Base-by-base conservation (phyloP, 2,113 vertebrate species). In the Pagrus major region DNA sequence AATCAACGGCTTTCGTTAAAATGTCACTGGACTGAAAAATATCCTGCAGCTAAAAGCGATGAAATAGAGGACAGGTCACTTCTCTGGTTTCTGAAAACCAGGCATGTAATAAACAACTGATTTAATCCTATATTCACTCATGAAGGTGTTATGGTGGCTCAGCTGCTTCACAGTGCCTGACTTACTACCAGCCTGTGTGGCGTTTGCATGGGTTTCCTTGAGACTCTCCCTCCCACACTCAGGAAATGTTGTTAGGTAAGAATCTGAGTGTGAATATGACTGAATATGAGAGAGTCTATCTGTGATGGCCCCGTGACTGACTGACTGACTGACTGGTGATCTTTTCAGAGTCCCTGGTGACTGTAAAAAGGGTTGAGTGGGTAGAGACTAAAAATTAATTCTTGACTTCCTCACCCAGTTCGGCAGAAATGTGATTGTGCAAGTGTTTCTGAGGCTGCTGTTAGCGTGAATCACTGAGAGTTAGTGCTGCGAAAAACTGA, bases 241-340 rank as follows among this genome's bases (percentile, higher is more conserved):
- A 83, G 58, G 74, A 83, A 84, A 78, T 52, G 6, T 70, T n/a
- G 47, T 83, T 88, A 73, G 69, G 52, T 83, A 76, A 76, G 52
- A 85, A 71, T 73, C 11, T 73, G 61, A 35, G 72, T 27, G 58
- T 81, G 72, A 83, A 65, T 60, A 67, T 73, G 76, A 71, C 42
- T 65, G 58, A n/a, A n/a, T n/a, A n/a, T 46, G 35, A 78, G 55
- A 52, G 58, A 69, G 60, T 76, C 72, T 84, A 20, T 78, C 70
- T 85, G 81, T 11, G 63, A 79, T 37, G 59, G 78, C 71, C 73
- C 71, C 74, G 80, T 77, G 66, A 83, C 72, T 76, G 82, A 85
- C 84, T 77, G 66, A 83, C 72, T 76, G 82, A 85, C 84, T 79
- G 84, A 80, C 83, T 87, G 76, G 51, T 79, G 78, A 81, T 90